Evolutionary conservation across 2,113 vertebrate species (phyloP).

Genomic region (Platichthys flesus): DNA sequence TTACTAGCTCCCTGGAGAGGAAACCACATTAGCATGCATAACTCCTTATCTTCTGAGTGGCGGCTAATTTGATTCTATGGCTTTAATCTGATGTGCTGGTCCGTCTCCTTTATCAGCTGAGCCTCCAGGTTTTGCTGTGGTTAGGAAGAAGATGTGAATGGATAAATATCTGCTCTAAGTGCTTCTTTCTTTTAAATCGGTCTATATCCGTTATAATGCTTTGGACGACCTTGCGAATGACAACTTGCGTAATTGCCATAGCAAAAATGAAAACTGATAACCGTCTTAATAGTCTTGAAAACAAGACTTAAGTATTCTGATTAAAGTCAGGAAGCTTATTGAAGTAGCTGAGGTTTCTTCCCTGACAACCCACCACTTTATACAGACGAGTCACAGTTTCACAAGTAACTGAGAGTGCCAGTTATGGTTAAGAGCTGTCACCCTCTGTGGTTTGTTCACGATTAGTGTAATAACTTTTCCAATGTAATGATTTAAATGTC

Average conservation of each 20-base stretch:
- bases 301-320: not conserved
- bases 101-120: conserved; percentile 29
- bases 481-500: not conserved
- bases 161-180: not conserved
- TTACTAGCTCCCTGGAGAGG: conserved; percentile 3
- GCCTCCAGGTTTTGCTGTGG: conserved; percentile 42
- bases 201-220: conserved; percentile 17
- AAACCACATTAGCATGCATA: conserved; percentile 38
- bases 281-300: not conserved
- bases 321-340: not conserved
- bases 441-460: conserved; percentile 4
- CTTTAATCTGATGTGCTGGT: conserved; percentile 57
- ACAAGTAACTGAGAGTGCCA: too few relatives aligned
- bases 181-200: not conserved
- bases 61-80: conserved; percentile 62
- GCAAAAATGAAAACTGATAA: not conserved
- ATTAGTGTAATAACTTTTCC: not conserved
- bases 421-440: conserved; percentile 9
- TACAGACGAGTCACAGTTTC: not conserved
- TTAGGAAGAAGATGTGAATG: not conserved
- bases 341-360: not conserved
- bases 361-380: not conserved
- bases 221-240: not conserved
- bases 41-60: conserved; percentile 34
- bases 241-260: not conserved